Evolutionary conservation across 2,797 vertebrate species (phyloP).

Genomic region (Huso huso): DNA sequence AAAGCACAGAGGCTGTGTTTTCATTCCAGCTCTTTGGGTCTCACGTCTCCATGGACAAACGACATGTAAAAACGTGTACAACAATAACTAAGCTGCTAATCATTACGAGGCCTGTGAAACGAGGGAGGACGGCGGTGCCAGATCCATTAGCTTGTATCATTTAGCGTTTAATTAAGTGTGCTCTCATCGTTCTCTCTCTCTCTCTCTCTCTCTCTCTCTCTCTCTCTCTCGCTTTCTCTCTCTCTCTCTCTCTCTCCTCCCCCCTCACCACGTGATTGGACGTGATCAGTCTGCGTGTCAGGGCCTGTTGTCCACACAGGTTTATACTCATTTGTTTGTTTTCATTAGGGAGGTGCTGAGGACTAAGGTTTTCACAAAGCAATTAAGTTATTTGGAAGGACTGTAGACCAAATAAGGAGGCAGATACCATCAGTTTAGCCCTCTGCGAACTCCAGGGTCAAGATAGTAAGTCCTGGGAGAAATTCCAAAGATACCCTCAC

Average conservation of each 20-base stretch:
- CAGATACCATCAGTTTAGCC: too few species aligned
- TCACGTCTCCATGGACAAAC: conserved; percentile 22
- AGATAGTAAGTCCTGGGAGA: too few species aligned
- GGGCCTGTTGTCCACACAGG: background rate
- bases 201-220: too few species aligned
- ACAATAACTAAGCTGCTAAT: conserved; percentile 15
- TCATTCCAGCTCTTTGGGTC: background rate
- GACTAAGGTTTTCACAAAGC: too few species aligned
- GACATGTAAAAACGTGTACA: conserved; percentile 24
- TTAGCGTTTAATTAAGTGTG: conserved; percentile 37
- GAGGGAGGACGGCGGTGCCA: conserved; percentile 30
- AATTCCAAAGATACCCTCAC: too few species aligned
- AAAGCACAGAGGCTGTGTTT: background rate
- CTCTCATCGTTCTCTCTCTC: background rate
- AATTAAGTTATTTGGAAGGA: too few species aligned
- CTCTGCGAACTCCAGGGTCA: too few species aligned
- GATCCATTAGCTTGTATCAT: conserved; percentile 36
- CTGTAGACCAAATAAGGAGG: too few species aligned
- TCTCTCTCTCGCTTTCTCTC: background rate
- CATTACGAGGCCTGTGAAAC: conserved; percentile 22
- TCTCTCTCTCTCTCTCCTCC: too few species aligned
- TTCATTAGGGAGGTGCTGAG: too few species aligned
- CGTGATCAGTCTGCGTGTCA: background rate
- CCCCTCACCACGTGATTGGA: background rate
- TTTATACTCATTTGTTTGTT: too few species aligned